These are phyloP conservation scores for Phylloscopus trochiloides DNA, from an alignment of 2,113 vertebrate genomes.

Conservation along the genomic window DNA sequence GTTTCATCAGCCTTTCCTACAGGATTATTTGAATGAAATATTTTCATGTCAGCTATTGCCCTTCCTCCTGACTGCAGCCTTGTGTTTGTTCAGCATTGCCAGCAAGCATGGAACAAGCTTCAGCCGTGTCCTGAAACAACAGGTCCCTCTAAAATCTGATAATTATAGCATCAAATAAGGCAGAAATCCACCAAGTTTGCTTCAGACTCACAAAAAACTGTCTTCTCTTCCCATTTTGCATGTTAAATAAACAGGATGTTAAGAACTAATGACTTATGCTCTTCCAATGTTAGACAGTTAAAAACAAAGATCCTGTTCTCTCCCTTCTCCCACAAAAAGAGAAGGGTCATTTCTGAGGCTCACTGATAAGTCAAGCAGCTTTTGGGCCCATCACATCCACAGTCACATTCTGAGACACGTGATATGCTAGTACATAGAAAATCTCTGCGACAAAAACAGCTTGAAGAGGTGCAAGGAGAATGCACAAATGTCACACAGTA, in stretches of 20 bases:
- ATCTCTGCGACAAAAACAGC: not conserved
- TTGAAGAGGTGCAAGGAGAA: not conserved
- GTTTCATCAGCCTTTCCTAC: not conserved
- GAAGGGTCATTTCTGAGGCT: not conserved
- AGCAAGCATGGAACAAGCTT: not conserved
- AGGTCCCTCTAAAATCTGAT: not conserved
- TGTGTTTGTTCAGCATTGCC: not conserved
- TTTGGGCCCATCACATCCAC: not conserved
- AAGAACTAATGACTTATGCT: not conserved
- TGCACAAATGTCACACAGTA: not conserved
- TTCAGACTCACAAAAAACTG: not conserved
- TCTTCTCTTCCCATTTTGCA: not conserved
- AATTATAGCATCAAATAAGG: not conserved
- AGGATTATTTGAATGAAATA: not conserved
- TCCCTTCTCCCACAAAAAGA: not conserved
- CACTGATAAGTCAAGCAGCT: not conserved
- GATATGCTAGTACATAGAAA: not conserved
- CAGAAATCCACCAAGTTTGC: not conserved
- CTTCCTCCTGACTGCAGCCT: not conserved
- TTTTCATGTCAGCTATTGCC: not conserved
- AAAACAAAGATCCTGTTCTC: not conserved
- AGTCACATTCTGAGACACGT: not conserved
- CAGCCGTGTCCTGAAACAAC: not conserved
- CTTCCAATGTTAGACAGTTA: not conserved
- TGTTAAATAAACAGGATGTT: not conserved